Percentiles rank a stretch among this genome's conserved stretches.
These are phyloP conservation scores for Zootermopsis nevadensis DNA, from an alignment of 2,888 invertebrate genomes.

Conservation along the genomic window DNA sequence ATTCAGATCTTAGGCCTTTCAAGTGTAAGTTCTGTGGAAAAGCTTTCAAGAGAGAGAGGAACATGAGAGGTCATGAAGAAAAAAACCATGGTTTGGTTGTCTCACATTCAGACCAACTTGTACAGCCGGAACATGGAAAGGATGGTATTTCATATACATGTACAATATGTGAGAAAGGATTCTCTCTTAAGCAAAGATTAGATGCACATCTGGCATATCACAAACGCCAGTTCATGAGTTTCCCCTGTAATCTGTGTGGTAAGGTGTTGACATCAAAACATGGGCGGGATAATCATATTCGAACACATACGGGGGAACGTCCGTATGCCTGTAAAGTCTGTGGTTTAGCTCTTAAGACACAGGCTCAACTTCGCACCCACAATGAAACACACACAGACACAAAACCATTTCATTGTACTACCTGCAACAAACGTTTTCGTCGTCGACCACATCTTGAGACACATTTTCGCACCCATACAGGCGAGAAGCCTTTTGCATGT, in stretches of 20 bases:
- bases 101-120: not conserved
- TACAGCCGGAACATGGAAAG: not conserved
- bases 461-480: slow-evolving; percentile 50
- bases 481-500: slow-evolving; percentile 48
- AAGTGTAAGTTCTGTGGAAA: slow-evolving; percentile 40
- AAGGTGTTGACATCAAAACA: slow-evolving; percentile 44
- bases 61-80: slow-evolving; percentile 29
- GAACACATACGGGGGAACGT: slow-evolving; percentile 45
- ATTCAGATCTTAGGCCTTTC: slow-evolving; percentile 38
- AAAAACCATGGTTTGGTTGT: slow-evolving; percentile 28
- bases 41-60: slow-evolving; percentile 40
- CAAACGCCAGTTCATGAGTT: not conserved
- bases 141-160: slow-evolving; percentile 25
- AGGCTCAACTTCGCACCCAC: slow-evolving; percentile 46
- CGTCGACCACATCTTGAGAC: slow-evolving; percentile 44
- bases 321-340: slow-evolving; percentile 47
- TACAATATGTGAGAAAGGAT: slow-evolving; percentile 38
- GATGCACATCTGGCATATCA: slow-evolving; percentile 45
- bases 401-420: slow-evolving; percentile 44
- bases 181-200: slow-evolving; percentile 35
- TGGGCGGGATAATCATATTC: slow-evolving; percentile 43
- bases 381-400: slow-evolving; percentile 45
- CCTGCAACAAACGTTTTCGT: slow-evolving; percentile 48
- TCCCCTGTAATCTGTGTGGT: slow-evolving; percentile 43
- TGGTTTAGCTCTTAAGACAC: slow-evolving; percentile 44